phyloP scores from a whole-genome alignment of 2,888 invertebrate genomes.

The Oxytorus armatus region DNA sequence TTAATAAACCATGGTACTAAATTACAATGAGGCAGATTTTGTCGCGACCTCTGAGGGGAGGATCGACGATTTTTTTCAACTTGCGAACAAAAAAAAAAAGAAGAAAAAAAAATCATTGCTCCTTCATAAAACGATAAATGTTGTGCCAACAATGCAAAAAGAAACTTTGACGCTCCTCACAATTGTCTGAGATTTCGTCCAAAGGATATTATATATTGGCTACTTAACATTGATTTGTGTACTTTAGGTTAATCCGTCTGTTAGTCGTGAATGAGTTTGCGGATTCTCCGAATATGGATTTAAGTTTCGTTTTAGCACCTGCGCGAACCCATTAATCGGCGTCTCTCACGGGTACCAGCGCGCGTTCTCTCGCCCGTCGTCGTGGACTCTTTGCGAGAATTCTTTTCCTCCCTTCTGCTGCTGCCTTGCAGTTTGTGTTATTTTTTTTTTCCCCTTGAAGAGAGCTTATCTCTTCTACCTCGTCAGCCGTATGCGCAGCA shows the following conservation, averaged over 20 bases:
- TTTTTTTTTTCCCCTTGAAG: too few relatives aligned
- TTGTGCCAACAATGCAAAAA: too few relatives aligned
- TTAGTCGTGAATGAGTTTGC: neutral
- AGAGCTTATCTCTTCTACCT: slow-evolving; percentile 42
- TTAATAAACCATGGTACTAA: neutral
- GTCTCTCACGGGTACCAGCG: too few relatives aligned
- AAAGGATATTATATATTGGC: too few relatives aligned
- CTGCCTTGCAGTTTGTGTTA: slow-evolving; percentile 11
- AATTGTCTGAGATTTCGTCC: too few relatives aligned
- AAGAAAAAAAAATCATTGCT: too few relatives aligned
- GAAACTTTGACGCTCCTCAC: too few relatives aligned
- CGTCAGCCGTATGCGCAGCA: slow-evolving; percentile 9
- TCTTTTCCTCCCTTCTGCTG: neutral
- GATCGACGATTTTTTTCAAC: too few relatives aligned
- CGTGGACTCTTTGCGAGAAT: neutral
- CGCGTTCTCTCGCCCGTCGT: slow-evolving; percentile 18
- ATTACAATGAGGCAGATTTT: too few relatives aligned
- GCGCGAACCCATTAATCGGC: slow-evolving; percentile 43
- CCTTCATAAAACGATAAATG: too few relatives aligned
- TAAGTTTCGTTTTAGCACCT: slow-evolving; percentile 47
- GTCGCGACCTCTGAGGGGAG: too few relatives aligned
- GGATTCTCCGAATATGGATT: slow-evolving; percentile 54
- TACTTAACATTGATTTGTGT: slow-evolving; percentile 19
- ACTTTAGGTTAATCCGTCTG: slow-evolving; percentile 6
- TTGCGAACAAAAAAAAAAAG: too few relatives aligned